Evolutionary conservation across 2,113 vertebrate species (phyloP).

Genomic region (Dendropsophus ebraccatus): DNA sequence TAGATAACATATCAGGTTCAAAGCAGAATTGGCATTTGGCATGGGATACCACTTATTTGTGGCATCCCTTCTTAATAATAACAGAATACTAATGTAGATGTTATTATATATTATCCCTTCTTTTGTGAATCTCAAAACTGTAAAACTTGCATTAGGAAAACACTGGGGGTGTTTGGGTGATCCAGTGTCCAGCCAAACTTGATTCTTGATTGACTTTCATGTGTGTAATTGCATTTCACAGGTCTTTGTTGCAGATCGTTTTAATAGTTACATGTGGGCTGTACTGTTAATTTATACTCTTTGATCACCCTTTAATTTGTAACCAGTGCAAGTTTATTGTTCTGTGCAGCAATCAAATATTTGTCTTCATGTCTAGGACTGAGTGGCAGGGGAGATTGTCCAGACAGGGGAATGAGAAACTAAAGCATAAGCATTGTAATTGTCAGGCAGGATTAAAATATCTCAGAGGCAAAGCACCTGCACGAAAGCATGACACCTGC

Average conservation of each 20-base stretch:
- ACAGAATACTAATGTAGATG: no score
- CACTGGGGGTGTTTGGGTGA: background rate
- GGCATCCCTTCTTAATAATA: no score
- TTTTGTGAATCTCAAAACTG: no score
- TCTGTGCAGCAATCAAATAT: slow-evolving; percentile 30
- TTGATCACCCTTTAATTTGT: slow-evolving; percentile 3
- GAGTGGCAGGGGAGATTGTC: slow-evolving; percentile 40
- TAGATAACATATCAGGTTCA: no score
- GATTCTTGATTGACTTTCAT: background rate
- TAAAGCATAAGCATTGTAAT: slow-evolving; percentile 44
- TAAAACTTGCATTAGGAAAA: no score
- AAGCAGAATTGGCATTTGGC: no score
- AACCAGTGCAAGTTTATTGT: background rate
- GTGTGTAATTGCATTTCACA: background rate
- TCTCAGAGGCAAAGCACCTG: slow-evolving; percentile 44
- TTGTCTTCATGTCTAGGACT: slow-evolving; percentile 45
- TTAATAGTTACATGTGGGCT: background rate
- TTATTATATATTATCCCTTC: no score
- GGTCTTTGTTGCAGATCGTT: background rate
- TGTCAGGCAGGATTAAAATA: slow-evolving; percentile 55
- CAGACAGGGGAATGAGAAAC: slow-evolving; percentile 42
- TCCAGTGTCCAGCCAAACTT: background rate
- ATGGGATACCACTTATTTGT: no score
- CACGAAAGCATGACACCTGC: slow-evolving; percentile 45
- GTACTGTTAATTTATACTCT: background rate